phyloP scores from a whole-genome alignment of 2,888 invertebrate species.

The Hirtodrosophila trivittata region DNA sequence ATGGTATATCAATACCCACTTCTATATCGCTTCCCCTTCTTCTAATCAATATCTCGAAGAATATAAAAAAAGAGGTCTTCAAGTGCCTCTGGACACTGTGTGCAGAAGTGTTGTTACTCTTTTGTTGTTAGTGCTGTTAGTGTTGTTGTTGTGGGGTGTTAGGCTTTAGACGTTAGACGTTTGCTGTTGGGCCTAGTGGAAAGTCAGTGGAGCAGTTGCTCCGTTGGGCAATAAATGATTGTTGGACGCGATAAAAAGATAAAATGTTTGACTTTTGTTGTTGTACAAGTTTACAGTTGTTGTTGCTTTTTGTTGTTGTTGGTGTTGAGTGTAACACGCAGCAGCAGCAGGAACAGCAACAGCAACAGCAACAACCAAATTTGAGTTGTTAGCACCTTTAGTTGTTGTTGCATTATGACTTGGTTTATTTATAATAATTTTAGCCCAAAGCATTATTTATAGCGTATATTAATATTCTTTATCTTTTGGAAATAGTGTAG shows the following conservation, averaged over 20 bases:
- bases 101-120: slow-evolving; percentile 38
- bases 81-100: slow-evolving; percentile 48
- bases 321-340: slow-evolving; percentile 58
- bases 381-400: slow-evolving; percentile 69
- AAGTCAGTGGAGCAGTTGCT: slow-evolving; percentile 28
- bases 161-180: too few species aligned
- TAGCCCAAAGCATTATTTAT: slow-evolving; percentile 79
- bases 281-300: slow-evolving; percentile 33
- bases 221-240: slow-evolving; percentile 80
- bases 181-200: too few species aligned
- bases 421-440: slow-evolving; percentile 74
- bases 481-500: slow-evolving; percentile 74
- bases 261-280: slow-evolving; percentile 74
- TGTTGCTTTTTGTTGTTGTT: slow-evolving; percentile 16
- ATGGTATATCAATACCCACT: not conserved
- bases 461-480: slow-evolving; percentile 82
- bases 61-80: slow-evolving; percentile 61
- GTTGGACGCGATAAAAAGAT: slow-evolving; percentile 80
- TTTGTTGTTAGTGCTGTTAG: too few species aligned
- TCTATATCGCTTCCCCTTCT: slow-evolving; percentile 5
- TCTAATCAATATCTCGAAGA: slow-evolving; percentile 77
- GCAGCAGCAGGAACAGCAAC: slow-evolving; percentile 50
- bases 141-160: too few species aligned
- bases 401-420: slow-evolving; percentile 55
- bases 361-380: slow-evolving; percentile 38